Evolutionary conservation across 2,113 vertebrate genomes (phyloP).

Genomic region (Sarotherodon lohbergeri): DNA sequence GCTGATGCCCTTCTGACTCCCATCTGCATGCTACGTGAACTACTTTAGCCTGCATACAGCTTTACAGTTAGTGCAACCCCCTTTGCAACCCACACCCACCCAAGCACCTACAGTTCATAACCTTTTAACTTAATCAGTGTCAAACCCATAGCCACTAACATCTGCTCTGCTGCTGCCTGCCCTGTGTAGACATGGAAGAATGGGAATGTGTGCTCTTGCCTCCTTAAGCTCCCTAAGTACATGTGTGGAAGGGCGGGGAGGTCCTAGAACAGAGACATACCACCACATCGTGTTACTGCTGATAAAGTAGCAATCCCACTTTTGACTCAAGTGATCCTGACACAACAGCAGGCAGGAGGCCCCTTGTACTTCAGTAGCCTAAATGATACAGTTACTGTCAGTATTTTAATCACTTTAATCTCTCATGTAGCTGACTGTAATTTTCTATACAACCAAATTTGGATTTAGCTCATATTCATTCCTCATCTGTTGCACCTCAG

Average conservation of each 20-base stretch:
- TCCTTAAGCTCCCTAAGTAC: not conserved
- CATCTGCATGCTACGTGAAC: not conserved
- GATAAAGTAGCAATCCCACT: not conserved
- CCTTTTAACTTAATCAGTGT: not conserved
- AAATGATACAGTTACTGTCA: not conserved
- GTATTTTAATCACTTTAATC: not conserved
- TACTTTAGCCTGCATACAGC: not conserved
- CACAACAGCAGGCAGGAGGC: not conserved
- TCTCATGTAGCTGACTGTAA: not conserved
- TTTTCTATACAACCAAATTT: not conserved
- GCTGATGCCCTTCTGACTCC: not conserved
- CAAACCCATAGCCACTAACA: not conserved
- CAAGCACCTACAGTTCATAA: not conserved
- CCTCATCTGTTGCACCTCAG: not conserved
- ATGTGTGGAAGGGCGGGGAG: not conserved
- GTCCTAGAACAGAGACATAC: not conserved
- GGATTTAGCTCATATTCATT: not conserved
- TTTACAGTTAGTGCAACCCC: not conserved
- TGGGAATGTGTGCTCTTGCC: not conserved
- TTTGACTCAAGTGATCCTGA: not conserved
- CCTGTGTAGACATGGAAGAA: not conserved
- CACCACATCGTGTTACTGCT: not conserved
- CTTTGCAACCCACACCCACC: not conserved
- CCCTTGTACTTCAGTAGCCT: not conserved
- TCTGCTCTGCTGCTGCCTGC: not conserved